phyloP scores from a whole-genome alignment of 2,888 invertebrate species.

The Epicampocera succincta region DNA sequence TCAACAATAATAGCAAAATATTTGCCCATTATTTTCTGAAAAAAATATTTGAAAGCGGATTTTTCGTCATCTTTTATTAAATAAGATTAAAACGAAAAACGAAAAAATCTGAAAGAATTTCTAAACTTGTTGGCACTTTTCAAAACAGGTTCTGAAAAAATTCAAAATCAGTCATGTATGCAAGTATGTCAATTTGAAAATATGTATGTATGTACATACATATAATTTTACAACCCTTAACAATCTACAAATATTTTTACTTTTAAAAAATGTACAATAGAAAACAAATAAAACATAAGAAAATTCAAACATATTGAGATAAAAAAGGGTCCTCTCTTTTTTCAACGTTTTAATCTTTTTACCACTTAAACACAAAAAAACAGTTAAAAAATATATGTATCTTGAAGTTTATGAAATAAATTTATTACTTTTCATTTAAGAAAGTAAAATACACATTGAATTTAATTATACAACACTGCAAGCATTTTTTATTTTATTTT shows the following conservation, averaged over 20 bases:
- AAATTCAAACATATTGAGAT: constrained; percentile 35
- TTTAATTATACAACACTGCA: constrained; percentile 62
- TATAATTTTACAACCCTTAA: too few relatives aligned
- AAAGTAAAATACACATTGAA: constrained; percentile 44
- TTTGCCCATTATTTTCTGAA: too few relatives aligned
- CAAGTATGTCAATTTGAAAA: too few relatives aligned
- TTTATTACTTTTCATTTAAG: constrained; percentile 53
- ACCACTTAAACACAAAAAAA: constrained; percentile 21
- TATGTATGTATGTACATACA: too few relatives aligned
- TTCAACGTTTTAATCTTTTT: constrained; percentile 4
- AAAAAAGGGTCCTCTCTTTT: constrained; percentile 42
- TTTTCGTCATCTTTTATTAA: too few relatives aligned
- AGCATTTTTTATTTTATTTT: constrained; percentile 12
- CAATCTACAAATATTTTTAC: not conserved
- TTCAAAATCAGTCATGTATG: too few relatives aligned
- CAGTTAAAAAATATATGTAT: constrained; percentile 40
- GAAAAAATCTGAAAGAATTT: too few relatives aligned
- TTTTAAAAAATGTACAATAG: constrained; percentile 44
- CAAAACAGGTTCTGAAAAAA: too few relatives aligned
- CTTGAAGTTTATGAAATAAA: constrained; percentile 50
- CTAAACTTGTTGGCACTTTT: too few relatives aligned
- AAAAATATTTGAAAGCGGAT: too few relatives aligned
- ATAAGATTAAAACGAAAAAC: too few relatives aligned
- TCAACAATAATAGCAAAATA: too few relatives aligned
- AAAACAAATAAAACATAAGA: constrained; percentile 54